phyloP scores from a whole-genome alignment of 2,113 vertebrate genomes.

The Dinomys branickii region DNA sequence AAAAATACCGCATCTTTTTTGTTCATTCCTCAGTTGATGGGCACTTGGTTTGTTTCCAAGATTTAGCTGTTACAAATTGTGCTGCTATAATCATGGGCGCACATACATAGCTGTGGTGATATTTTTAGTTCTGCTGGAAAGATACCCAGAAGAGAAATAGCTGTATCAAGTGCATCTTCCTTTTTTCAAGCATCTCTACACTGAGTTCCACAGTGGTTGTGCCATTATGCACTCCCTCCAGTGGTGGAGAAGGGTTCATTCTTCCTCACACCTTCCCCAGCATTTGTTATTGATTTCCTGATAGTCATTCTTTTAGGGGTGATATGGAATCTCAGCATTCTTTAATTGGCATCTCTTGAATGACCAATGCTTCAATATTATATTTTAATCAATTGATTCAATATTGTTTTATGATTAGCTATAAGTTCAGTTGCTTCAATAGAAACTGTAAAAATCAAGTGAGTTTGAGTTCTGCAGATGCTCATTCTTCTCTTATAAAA shows the following conservation, averaged over 20 bases:
- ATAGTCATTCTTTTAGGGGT: background rate
- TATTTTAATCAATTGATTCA: background rate
- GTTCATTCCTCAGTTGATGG: background rate
- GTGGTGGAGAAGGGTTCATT: background rate
- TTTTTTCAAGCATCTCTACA: background rate
- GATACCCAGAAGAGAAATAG: background rate
- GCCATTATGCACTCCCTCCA: background rate
- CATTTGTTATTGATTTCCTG: background rate
- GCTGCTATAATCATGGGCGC: background rate
- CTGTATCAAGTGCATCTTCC: background rate
- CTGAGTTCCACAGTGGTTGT: background rate
- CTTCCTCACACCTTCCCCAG: background rate
- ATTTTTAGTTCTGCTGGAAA: background rate
- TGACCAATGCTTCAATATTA: background rate
- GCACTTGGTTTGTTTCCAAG: background rate
- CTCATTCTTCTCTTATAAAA: background rate
- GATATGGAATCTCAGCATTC: background rate
- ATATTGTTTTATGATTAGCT: background rate
- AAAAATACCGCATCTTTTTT: background rate
- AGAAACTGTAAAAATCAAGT: background rate
- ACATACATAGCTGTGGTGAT: background rate
- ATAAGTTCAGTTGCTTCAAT: background rate
- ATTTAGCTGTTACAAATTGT: background rate
- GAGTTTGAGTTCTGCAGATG: background rate
- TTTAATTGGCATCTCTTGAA: background rate